Evolutionary conservation across 2,797 vertebrate genomes (phyloP).

Genomic region (Trichosurus vulpecula): DNA sequence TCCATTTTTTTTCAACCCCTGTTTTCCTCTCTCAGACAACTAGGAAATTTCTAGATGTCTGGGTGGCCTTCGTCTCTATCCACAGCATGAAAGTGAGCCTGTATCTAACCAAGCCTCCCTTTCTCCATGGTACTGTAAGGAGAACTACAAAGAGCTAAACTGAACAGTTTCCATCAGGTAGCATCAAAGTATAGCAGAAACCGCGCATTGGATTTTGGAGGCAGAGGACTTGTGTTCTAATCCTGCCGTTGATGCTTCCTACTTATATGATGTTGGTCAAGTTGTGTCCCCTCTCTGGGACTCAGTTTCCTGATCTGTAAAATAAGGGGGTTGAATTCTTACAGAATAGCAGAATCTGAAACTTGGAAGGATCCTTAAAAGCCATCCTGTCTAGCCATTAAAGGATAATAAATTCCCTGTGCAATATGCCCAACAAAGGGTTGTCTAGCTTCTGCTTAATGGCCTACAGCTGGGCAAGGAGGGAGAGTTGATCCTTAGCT

Average conservation of each 20-base stretch:
- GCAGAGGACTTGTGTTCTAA: not conserved
- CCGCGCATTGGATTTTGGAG: not conserved
- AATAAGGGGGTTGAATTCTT: not conserved
- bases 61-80: not conserved
- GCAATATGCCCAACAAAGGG: not conserved
- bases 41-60: not conserved
- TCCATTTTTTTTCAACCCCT: not conserved
- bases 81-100: not conserved
- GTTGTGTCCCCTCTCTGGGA: not conserved
- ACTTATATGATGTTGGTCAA: not conserved
- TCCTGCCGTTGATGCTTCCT: not conserved
- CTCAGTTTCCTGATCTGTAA: not conserved
- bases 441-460: not conserved
- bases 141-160: not conserved
- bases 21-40: not conserved
- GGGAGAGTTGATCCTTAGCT: not conserved
- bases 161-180: not conserved
- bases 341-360: not conserved
- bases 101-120: not conserved
- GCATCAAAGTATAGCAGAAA: not conserved
- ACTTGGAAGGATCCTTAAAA: not conserved
- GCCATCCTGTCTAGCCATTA: not conserved
- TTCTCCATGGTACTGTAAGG: not conserved
- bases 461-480: not conserved
- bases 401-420: not conserved